phyloP scores from a whole-genome alignment of 2,797 vertebrate species.

The Menidia menidia region DNA sequence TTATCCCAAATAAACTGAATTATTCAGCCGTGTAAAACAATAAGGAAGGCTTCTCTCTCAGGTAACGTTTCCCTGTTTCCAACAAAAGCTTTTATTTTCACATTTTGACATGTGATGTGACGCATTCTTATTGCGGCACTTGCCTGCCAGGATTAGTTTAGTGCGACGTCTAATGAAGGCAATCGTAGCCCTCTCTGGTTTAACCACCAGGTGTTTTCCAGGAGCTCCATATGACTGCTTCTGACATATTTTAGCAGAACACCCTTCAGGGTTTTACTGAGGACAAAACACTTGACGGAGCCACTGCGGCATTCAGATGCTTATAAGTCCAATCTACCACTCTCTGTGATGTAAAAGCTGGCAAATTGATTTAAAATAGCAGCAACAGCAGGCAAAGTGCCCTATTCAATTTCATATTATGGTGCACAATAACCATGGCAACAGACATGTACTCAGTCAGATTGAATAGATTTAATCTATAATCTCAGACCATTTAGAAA shows the following conservation, averaged over 20 bases:
- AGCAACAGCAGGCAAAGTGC: conserved; percentile 68
- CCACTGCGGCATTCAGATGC: conserved; percentile 64
- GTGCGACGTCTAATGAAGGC: conserved; percentile 31
- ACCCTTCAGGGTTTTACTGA: conserved; percentile 52
- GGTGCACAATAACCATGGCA: conserved; percentile 81
- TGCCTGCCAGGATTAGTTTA: conserved; percentile 18
- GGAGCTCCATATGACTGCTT: conserved; percentile 55
- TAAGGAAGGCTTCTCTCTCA: conserved; percentile 32
- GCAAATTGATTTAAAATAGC: conserved; percentile 75
- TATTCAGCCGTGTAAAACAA: conserved; percentile 73
- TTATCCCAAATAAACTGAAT: conserved; percentile 73
- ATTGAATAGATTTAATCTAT: conserved; percentile 76
- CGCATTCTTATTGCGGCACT: conserved; percentile 11
- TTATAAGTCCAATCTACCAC: conserved; percentile 53
- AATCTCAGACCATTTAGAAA: conserved; percentile 71
- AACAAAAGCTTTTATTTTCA: conserved; percentile 49
- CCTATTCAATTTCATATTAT: conserved; percentile 73
- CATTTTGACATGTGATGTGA: conserved; percentile 28
- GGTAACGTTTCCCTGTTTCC: conserved; percentile 48
- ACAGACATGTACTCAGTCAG: conserved; percentile 73
- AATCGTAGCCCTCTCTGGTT: conserved; percentile 32
- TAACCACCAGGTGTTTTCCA: conserved; percentile 47
- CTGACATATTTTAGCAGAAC: conserved; percentile 52
- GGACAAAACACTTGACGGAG: conserved; percentile 67
- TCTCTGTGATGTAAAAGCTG: conserved; percentile 65